Percentiles rank a stretch among this genome's conserved stretches.
phyloP scores from a whole-genome alignment of 2,797 vertebrate genomes.

The Malacoraja senta region DNA sequence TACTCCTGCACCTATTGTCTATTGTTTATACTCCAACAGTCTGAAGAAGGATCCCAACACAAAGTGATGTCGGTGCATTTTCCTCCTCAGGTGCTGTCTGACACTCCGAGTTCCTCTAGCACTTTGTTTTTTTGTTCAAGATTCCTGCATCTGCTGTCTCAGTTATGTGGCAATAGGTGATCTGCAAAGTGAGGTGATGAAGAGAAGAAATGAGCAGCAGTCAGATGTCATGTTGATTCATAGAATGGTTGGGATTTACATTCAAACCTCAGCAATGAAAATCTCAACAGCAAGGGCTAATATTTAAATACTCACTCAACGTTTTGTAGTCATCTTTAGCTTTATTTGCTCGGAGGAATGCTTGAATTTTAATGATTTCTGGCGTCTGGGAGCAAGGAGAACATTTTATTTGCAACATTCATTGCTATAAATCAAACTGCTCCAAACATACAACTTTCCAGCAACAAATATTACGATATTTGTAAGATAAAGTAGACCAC shows the following conservation, averaged over 20 bases:
- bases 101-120: too few species aligned
- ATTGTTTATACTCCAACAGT: too few species aligned
- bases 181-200: neutral
- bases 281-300: neutral
- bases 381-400: conserved; percentile 63
- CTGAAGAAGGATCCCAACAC: too few species aligned
- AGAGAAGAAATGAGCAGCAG: neutral
- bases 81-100: too few species aligned
- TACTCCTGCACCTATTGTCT: too few species aligned
- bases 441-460: neutral
- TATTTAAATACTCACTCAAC: conserved; percentile 72
- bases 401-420: conserved; percentile 4
- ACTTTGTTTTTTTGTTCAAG: too few species aligned
- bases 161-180: neutral
- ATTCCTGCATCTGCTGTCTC: too few species aligned
- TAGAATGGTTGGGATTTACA: neutral
- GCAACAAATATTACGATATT: conserved; percentile 15
- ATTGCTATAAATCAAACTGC: neutral
- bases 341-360: conserved; percentile 88
- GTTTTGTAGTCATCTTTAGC: conserved; percentile 90
- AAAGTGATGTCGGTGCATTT: too few species aligned
- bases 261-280: neutral
- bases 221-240: neutral
- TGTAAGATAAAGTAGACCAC: neutral
- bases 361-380: conserved; percentile 92